These are phyloP conservation scores for Rhinopithecus roxellana DNA, from an alignment of 2,113 vertebrate genomes.

Conservation along the genomic window DNA sequence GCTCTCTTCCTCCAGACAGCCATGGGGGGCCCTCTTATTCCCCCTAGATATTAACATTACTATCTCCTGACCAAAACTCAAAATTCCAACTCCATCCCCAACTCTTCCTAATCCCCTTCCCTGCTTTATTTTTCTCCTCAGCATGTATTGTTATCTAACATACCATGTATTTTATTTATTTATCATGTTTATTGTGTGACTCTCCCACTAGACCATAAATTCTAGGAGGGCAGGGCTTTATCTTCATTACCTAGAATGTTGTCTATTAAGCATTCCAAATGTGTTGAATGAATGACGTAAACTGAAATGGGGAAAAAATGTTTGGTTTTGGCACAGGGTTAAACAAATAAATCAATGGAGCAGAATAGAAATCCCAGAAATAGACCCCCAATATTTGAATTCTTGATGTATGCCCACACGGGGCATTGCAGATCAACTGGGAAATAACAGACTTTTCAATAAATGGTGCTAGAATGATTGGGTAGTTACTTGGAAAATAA, in stretches of 20 bases:
- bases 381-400: neutral
- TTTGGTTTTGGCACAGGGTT: neutral
- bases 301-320: neutral
- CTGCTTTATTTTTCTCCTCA: conserved; percentile 9
- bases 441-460: neutral
- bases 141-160: neutral
- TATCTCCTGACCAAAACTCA: neutral
- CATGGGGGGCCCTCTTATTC: too few species aligned
- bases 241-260: neutral
- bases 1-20: neutral
- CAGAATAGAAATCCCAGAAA: neutral
- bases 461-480: neutral
- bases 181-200: neutral
- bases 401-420: neutral
- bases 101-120: neutral
- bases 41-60: neutral
- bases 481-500: conserved; percentile 1
- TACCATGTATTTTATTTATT: neutral
- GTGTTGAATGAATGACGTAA: neutral
- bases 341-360: neutral
- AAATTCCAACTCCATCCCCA: neutral
- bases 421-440: neutral
- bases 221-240: neutral
- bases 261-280: neutral
- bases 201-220: conserved; percentile 9